Percentiles rank a stretch among this genome's conserved stretches.
Conservation (phyloP, 2,113 vertebrate genomes). For the Rhinolophus sinicus region DNA sequence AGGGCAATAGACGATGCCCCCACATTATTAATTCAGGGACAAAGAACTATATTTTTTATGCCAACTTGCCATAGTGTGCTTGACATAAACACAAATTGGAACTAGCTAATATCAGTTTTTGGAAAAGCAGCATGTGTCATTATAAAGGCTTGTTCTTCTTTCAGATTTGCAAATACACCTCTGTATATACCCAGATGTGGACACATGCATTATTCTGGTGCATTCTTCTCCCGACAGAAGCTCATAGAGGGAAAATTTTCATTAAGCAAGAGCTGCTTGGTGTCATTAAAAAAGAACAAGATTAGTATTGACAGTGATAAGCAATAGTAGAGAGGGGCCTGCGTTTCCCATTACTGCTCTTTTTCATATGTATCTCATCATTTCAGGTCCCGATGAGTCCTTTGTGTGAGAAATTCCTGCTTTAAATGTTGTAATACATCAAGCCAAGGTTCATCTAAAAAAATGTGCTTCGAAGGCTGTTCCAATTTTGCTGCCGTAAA, state of each 20-base stretch:
- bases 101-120: not conserved
- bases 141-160: not conserved
- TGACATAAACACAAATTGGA: not conserved
- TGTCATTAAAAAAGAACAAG: slow-evolving; percentile 51
- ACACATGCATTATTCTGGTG: not conserved
- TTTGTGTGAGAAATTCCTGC: slow-evolving; percentile 28
- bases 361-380: slow-evolving; percentile 64
- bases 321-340: slow-evolving; percentile 46
- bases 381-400: slow-evolving; percentile 43
- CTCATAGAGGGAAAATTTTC: not conserved
- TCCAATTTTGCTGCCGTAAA: slow-evolving; percentile 63
- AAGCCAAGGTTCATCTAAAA: slow-evolving; percentile 63
- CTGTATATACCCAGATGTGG: not conserved
- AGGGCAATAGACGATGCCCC: slow-evolving; percentile 43
- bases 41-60: slow-evolving; percentile 34
- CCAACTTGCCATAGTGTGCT: not conserved
- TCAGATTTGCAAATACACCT: too few species aligned
- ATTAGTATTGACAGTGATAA: slow-evolving; percentile 53
- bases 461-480: slow-evolving; percentile 66
- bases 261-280: slow-evolving; percentile 24
- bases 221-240: slow-evolving; percentile 2
- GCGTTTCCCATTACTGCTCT: slow-evolving; percentile 1
- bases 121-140: not conserved
- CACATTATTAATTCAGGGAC: slow-evolving; percentile 39
- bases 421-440: slow-evolving; percentile 69